Conservation (phyloP, 2,888 invertebrate genomes). For the Zelleria hepariella region DNA sequence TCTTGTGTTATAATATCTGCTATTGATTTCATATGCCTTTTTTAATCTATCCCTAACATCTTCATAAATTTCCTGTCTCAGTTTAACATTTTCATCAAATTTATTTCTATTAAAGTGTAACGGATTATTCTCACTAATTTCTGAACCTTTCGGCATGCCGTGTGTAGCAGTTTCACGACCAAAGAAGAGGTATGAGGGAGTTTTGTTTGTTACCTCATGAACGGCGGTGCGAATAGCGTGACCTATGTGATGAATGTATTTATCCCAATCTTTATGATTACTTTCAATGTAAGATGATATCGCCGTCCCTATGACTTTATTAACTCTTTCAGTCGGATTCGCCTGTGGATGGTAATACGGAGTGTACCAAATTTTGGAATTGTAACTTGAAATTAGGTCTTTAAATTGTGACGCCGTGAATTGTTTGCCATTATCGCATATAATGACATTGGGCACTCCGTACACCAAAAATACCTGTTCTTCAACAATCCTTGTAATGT, state of each 20-base stretch:
- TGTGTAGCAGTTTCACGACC: too few species aligned
- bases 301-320: too few species aligned
- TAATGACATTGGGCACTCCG: neutral
- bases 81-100: neutral
- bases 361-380: neutral
- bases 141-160: conserved; percentile 3
- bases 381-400: neutral
- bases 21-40: neutral
- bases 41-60: neutral
- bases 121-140: neutral
- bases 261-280: too few species aligned
- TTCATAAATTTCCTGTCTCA: neutral
- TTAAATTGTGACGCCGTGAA: neutral
- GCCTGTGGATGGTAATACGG: too few species aligned
- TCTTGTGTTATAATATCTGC: neutral
- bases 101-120: neutral
- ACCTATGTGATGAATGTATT: conserved; percentile 18
- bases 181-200: conserved; percentile 19
- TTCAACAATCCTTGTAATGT: neutral
- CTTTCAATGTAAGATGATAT: too few species aligned
- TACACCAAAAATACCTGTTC: neutral
- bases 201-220: conserved; percentile 20
- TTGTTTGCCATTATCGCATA: conserved; percentile 14
- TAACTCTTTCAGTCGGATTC: too few species aligned
- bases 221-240: conserved; percentile 23